Evolutionary conservation across 2,113 vertebrate species (phyloP), one percentile per base, ranked within the genome.

Genomic region (Silurus meridionalis): DNA sequence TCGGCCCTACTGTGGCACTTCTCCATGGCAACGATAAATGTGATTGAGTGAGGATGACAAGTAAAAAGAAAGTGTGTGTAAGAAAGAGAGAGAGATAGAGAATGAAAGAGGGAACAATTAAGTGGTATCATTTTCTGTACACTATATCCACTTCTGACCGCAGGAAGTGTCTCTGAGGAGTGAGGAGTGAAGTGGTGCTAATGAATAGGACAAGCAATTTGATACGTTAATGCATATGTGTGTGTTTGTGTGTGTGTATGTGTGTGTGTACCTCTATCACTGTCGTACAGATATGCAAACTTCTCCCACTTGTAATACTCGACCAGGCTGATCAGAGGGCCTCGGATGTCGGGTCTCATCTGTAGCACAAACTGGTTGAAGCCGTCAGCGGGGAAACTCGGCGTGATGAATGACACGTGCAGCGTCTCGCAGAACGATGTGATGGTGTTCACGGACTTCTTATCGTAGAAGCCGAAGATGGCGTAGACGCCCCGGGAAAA

Each of bases 361-460:
- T 99, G 98, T 87, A 99, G 97, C 90, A 99, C 97, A 90, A 99
- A 99, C 84, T 98, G 97, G 91, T 99, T 97, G 0, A 97, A 96
- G 87, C 98, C 98, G 89, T 99, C 98, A 53, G 97, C 98, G 5
- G 98, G 98, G 91, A 99, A 99, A 88, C 97, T 99, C 19, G 98
- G 98, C 1, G 98, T 99, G 93, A 99, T 99, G 92, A 99, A 99
- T 89, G 98, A 99, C 84, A 99, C 97, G 2, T 99, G 98, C 74
- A 99, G 96, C 0, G 97, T 98, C 91, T 97, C 97, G 85, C 98
- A 99, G 90, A 99, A 99, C 0, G 98, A 99, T 1, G 98, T 99
- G 92, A 99, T 99, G 88, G 98, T 99, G 94, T 99, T 99, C 90
- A 99, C 98, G 74, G 97, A 99, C 94, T 99, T 99, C 96, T 99